phyloP scores from a whole-genome alignment of 2,797 vertebrate genomes.

The Muscicapa comitata region DNA sequence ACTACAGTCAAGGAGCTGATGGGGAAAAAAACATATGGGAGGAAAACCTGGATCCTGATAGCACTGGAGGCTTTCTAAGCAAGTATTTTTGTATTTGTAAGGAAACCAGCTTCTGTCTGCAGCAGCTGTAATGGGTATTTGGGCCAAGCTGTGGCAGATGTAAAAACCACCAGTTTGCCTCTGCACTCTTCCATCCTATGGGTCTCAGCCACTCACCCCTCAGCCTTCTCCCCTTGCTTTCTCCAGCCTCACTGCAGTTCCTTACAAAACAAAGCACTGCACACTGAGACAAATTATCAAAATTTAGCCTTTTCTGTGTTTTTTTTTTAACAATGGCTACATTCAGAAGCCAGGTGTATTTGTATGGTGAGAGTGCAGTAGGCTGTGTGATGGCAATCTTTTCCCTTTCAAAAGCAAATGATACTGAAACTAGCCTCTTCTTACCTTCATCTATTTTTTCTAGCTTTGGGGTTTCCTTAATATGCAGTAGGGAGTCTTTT shows the following conservation, averaged over 20 bases:
- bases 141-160: neutral
- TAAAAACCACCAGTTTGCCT: neutral
- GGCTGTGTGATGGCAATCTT: neutral
- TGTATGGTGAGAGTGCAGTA: neutral
- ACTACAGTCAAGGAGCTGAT: neutral
- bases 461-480: neutral
- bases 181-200: neutral
- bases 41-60: neutral
- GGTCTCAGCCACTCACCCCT: neutral
- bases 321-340: neutral
- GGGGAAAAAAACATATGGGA: neutral
- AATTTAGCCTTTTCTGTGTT: neutral
- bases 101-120: neutral
- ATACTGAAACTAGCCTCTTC: slow-evolving; percentile 20
- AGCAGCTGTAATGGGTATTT: neutral
- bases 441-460: neutral
- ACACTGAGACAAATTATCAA: neutral
- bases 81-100: neutral
- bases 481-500: neutral
- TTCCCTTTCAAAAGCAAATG: neutral
- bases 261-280: neutral
- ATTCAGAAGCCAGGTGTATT: neutral
- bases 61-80: neutral
- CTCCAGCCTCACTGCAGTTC: neutral
- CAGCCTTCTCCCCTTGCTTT: neutral